phyloP scores from a whole-genome alignment of 2,888 invertebrate species.

The Scaptomyza polygonia region DNA sequence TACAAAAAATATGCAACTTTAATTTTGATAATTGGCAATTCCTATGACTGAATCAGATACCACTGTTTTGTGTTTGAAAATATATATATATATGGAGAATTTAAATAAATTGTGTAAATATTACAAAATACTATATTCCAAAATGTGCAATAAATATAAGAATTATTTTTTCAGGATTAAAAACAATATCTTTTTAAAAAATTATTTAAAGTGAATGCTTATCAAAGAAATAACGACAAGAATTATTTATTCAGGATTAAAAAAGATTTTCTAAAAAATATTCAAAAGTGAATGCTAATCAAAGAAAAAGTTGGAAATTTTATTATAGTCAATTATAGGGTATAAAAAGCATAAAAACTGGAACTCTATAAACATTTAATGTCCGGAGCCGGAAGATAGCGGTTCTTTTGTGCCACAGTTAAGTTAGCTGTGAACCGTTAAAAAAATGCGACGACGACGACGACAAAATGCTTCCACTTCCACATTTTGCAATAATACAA shows the following conservation, averaged over 20 bases:
- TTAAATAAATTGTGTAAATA: slow-evolving; percentile 20
- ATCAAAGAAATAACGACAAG: slow-evolving; percentile 5
- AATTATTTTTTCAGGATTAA: slow-evolving; percentile 21
- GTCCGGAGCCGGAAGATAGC: slow-evolving; percentile 16
- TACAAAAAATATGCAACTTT: slow-evolving; percentile 6
- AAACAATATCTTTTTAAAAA: too few relatives aligned
- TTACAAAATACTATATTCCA: slow-evolving; percentile 34
- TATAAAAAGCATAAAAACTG: neutral
- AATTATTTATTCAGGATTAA: slow-evolving; percentile 21
- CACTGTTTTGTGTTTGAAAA: slow-evolving; percentile 26
- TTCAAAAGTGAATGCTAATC: too few relatives aligned
- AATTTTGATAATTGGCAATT: slow-evolving; percentile 1
- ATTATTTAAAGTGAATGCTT: too few relatives aligned
- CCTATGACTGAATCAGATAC: slow-evolving; percentile 7
- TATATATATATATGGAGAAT: slow-evolving; percentile 8
- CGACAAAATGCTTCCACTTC: slow-evolving; percentile 40
- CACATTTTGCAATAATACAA: slow-evolving; percentile 55
- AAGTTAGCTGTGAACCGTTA: slow-evolving; percentile 30
- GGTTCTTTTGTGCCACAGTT: slow-evolving; percentile 33
- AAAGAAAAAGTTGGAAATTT: neutral
- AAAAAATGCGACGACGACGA: slow-evolving; percentile 37
- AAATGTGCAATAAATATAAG: slow-evolving; percentile 35
- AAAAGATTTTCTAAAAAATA: too few relatives aligned
- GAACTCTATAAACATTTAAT: neutral
- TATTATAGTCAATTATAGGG: too few relatives aligned